Conservation (phyloP, 2,113 vertebrate genomes). For the Hippocampus zosterae region DNA sequence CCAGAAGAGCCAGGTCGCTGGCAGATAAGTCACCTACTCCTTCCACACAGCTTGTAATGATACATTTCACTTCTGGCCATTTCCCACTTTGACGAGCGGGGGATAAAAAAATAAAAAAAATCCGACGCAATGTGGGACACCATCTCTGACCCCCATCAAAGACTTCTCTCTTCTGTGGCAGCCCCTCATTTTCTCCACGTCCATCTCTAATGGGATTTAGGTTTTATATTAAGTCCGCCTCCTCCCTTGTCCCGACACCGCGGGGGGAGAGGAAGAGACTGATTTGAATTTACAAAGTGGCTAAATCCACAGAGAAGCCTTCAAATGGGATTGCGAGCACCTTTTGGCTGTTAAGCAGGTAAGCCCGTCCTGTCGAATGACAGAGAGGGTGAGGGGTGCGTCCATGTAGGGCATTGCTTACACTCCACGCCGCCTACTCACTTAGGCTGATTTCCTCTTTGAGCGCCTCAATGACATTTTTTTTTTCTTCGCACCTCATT, state of each 20-base stretch:
- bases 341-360: slow-evolving; percentile 58
- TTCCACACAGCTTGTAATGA: slow-evolving; percentile 75
- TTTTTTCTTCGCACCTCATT: slow-evolving; percentile 30
- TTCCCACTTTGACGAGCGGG: slow-evolving; percentile 62
- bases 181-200: slow-evolving; percentile 69
- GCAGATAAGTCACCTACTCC: slow-evolving; percentile 74
- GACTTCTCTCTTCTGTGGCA: slow-evolving; percentile 64
- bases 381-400: slow-evolving; percentile 59
- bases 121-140: slow-evolving; percentile 58
- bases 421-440: slow-evolving; percentile 26
- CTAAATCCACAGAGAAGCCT: slow-evolving; percentile 69
- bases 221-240: slow-evolving; percentile 74
- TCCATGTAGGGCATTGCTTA: slow-evolving; percentile 58
- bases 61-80: slow-evolving; percentile 78
- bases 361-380: slow-evolving; percentile 55
- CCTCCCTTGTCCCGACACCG: slow-evolving; percentile 60
- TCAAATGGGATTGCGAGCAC: slow-evolving; percentile 65
- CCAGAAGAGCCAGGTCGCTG: slow-evolving; percentile 67
- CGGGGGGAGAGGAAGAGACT: slow-evolving; percentile 44
- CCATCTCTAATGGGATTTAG: slow-evolving; percentile 78
- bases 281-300: slow-evolving; percentile 73
- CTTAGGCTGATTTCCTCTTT: slow-evolving; percentile 17
- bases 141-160: slow-evolving; percentile 78
- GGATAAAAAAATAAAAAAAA: slow-evolving; percentile 50
- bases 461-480: slow-evolving; percentile 17